phyloP scores from a whole-genome alignment of 1,140 invertebrate species.

The Hermetia illucens region DNA sequence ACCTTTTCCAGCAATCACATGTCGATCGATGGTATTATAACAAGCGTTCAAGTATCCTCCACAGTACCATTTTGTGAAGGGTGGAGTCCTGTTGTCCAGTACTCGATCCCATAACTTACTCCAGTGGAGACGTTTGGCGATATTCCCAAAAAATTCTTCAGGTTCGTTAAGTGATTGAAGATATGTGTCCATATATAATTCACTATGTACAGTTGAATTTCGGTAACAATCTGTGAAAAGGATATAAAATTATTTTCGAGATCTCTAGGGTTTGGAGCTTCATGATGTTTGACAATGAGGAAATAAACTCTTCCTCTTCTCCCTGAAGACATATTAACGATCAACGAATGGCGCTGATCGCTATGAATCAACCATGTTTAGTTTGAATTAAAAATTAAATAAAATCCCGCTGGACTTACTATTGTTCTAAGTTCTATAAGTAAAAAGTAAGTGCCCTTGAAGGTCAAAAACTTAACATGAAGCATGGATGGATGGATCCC shows the following conservation, averaged over 20 bases:
- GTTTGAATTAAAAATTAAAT: no score
- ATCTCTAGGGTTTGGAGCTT: no score
- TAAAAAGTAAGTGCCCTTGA: no score
- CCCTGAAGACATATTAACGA: no score
- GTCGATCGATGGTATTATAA: conserved; percentile 84
- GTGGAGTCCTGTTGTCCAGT: conserved; percentile 64
- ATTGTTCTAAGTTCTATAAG: no score
- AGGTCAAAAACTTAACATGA: no score
- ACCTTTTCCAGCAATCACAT: conserved; percentile 65
- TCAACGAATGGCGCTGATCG: no score
- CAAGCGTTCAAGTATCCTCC: conserved; percentile 85
- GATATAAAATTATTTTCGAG: not conserved
- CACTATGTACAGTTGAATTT: conserved; percentile 14
- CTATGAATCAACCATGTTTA: no score
- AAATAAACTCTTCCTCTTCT: no score
- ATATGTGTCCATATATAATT: conserved; percentile 49
- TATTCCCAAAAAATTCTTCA: conserved; percentile 75
- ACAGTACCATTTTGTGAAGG: conserved; percentile 83
- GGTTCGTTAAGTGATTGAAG: conserved; percentile 57
- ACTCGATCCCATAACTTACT: conserved; percentile 66
- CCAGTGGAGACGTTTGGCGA: conserved; percentile 62
- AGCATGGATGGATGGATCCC: no score
- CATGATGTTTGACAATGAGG: no score
- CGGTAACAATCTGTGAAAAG: not conserved
- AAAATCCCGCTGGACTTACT: no score